phyloP scores from a whole-genome alignment of 1,140 invertebrate species.

The Bombus breviceps region DNA sequence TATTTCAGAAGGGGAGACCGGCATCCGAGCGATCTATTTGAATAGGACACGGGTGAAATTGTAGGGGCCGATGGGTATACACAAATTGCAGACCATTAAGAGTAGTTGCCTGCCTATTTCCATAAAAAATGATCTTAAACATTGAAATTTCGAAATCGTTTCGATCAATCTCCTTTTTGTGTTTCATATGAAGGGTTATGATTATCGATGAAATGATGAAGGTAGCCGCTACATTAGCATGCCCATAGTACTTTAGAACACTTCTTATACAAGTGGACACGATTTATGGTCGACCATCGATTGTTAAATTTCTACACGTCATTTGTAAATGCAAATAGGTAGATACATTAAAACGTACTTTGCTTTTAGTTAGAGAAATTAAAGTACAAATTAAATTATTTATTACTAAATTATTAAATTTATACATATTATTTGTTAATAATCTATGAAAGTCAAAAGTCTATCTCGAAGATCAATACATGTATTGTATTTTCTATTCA shows the following conservation, averaged over 20 bases:
- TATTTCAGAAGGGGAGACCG: not conserved
- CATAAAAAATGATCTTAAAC: not conserved
- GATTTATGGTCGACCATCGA: not conserved
- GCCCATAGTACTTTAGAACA: not conserved
- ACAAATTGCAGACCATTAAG: slow-evolving; percentile 7
- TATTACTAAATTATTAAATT: too few species aligned
- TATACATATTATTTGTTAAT: too few species aligned
- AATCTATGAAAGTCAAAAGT: too few species aligned
- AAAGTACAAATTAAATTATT: too few species aligned
- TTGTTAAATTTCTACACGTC: not conserved
- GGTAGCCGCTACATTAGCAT: not conserved
- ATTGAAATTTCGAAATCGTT: slow-evolving; percentile 1
- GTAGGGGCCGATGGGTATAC: not conserved
- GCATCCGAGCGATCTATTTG: not conserved
- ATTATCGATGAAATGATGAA: not conserved
- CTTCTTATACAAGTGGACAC: not conserved
- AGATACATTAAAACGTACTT: too few species aligned
- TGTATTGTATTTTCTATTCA: too few species aligned
- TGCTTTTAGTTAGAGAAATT: too few species aligned
- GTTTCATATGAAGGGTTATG: not conserved
- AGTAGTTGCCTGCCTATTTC: not conserved
- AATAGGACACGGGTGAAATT: slow-evolving; percentile 10
- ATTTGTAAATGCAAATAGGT: not conserved
- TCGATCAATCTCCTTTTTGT: not conserved
- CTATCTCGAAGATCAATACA: too few species aligned